phyloP scores from a whole-genome alignment of 2,113 vertebrate species.

The Mola mola region DNA sequence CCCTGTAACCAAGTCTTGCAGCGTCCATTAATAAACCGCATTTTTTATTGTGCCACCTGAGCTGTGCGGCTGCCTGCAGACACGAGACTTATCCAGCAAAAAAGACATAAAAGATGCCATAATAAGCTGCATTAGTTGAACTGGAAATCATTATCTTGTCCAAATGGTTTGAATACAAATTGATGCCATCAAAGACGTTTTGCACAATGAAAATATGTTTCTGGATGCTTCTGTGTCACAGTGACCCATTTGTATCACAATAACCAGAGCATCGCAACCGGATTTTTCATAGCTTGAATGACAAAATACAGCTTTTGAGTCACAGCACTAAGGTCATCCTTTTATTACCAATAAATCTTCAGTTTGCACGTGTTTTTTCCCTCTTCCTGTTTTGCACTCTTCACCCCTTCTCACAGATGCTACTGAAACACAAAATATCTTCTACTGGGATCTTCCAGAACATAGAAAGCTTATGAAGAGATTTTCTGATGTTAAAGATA shows the following conservation, averaged over 20 bases:
- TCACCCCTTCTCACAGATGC: not conserved
- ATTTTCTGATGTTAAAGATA: too few relatives aligned
- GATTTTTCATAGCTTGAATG: too few relatives aligned
- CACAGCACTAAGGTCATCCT: not conserved
- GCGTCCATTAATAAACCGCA: conserved; percentile 51
- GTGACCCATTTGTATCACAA: conserved; percentile 8
- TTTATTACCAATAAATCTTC: not conserved
- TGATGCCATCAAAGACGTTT: too few relatives aligned
- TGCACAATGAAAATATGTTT: too few relatives aligned
- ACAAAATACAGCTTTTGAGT: too few relatives aligned
- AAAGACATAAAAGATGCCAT: not conserved
- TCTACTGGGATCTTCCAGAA: too few relatives aligned
- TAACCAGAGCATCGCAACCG: too few relatives aligned
- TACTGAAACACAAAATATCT: too few relatives aligned
- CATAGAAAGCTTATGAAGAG: too few relatives aligned
- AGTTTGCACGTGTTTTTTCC: not conserved
- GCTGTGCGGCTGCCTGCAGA: conserved; percentile 20
- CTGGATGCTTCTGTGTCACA: conserved; percentile 1
- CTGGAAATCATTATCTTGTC: conserved; percentile 12
- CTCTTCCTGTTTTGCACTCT: too few relatives aligned
- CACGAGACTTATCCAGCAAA: not conserved
- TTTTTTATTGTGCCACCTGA: conserved; percentile 38
- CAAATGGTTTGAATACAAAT: not conserved
- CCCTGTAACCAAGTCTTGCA: conserved; percentile 37
- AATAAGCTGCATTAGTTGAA: too few relatives aligned